Evolutionary conservation across 2,888 invertebrate genomes (phyloP), one percentile per base, ranked within the genome.

Genomic region (Volucella inanis): DNA sequence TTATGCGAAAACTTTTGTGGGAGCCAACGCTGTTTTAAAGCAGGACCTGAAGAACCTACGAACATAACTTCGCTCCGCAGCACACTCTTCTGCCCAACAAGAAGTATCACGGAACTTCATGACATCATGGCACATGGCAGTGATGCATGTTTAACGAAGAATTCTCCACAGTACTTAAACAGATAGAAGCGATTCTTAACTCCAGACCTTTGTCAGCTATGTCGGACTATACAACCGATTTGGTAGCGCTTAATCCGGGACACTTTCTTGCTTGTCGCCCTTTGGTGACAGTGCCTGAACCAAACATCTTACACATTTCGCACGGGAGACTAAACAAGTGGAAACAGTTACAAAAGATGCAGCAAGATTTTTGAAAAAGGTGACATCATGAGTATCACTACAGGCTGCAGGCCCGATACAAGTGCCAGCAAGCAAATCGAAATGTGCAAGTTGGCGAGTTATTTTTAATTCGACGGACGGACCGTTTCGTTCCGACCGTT

Each of bases 181-280:
- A 54, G 31, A 31, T 54, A 31, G 54, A 54, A 31, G 10, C 54
- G 12, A 31, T 55, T n/a, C n/a, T 31, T 6, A 65, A 65, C 39
- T 65, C 52, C 8, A 41, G 65, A 41, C 65, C 52, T 1, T 52
- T 65, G 8, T 52, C 65, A 18, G 18, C 65, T 3, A 6, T 65
- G 4, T 52, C 52, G 2, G 38, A 31, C 9, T 52, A 65, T 43
- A 15, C 65, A 22, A 39, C 11, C n/a, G 65, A 65, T 43, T 9
- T 54, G 14, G n/a, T 50, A 38, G 50, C 39, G 9, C 38, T 64
- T 15, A 50, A 38, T 10, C 64, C 64, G 1, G 64, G 38, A 1
- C 62, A 62, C 22, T 47, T 62, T 62, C 31, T 62, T 6, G 49
- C 49, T 49, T 47, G 62, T 3, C 9, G 22, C n/a, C 61, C 47